phyloP scores from a whole-genome alignment of 2,113 vertebrate species.

The Oplegnathus fasciatus region DNA sequence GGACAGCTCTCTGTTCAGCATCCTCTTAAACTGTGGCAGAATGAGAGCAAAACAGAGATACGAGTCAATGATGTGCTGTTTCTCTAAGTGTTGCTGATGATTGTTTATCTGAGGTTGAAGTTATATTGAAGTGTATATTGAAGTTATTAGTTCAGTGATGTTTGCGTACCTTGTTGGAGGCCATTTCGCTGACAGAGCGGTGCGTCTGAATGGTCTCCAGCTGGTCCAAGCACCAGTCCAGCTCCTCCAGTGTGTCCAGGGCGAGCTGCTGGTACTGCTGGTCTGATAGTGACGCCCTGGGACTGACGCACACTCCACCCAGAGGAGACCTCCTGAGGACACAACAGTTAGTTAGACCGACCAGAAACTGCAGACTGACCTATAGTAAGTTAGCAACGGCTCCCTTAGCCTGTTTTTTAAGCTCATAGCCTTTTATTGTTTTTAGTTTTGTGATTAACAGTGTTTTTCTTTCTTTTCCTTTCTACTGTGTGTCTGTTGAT shows the following conservation, averaged over 20 bases:
- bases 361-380: background rate
- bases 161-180: constrained; percentile 87
- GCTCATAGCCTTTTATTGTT: background rate
- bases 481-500: background rate
- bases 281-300: constrained; percentile 84
- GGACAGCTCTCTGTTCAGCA: constrained; percentile 92
- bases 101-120: too few relatives aligned
- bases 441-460: background rate
- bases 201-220: constrained; percentile 94
- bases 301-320: constrained; percentile 76
- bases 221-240: constrained; percentile 97
- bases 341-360: background rate
- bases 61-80: background rate
- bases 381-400: background rate
- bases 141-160: too few relatives aligned
- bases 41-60: background rate
- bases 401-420: background rate
- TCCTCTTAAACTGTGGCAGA: constrained; percentile 89
- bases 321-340: constrained; percentile 82
- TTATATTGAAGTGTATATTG: too few relatives aligned
- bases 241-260: constrained; percentile 91
- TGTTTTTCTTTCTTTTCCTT: background rate
- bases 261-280: constrained; percentile 90
- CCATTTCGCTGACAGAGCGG: constrained; percentile 88
- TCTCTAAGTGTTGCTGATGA: background rate